Evolutionary conservation across 1,140 invertebrate genomes (phyloP), one percentile per base, ranked within the genome.

Genomic region (Caligus rogercresseyi): DNA sequence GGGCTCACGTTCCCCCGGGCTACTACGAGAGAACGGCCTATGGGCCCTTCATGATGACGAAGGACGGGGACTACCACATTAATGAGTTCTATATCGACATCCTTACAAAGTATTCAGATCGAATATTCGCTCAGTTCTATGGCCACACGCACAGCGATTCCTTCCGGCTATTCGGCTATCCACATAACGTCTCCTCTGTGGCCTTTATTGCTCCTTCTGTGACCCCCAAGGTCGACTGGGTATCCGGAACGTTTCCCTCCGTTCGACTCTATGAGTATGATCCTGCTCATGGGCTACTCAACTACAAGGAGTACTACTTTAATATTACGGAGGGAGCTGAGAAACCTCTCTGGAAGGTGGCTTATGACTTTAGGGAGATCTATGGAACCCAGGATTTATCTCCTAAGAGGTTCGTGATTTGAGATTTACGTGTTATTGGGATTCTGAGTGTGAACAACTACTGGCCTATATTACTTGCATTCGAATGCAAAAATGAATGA

Each of bases 151-250:
- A 56, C 24, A 56, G 18, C 2, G 54, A 56, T 56, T 21, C 54
- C 16, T 56, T 56, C 20, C 15, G 54, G 20, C 24, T 56, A n/a
- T 56, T 21, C 24, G 3, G 19, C 1, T 21, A 20, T 2, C 20
- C 20, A 3, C 18, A 56, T 56, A 20, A 56, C 11, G 20, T 56
- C 3, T 13, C 20, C 3, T 4, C 19, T 14, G 24, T 56, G 15
- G 54, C 19, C 24, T 25, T 56, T 56, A 56, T 56, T 56, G 54
- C 54, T 2, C 54, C 54, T 1, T 56, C 54, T 2, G 54, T 56
- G n/a, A 56, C 54, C 2, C 54, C 54, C 31, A 43, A 43, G n/a
- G 31, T 43, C n/a, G 31, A 43, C n/a, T 7, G 31, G n/a, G 7
- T 11, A 11, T 43, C 31, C n/a, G n/a, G 31, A 11, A 43, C 31